Percentiles rank a stretch among this genome's conserved stretches.
Conservation (phyloP, 2,888 invertebrate genomes). For the Philhelius pedissequus region DNA sequence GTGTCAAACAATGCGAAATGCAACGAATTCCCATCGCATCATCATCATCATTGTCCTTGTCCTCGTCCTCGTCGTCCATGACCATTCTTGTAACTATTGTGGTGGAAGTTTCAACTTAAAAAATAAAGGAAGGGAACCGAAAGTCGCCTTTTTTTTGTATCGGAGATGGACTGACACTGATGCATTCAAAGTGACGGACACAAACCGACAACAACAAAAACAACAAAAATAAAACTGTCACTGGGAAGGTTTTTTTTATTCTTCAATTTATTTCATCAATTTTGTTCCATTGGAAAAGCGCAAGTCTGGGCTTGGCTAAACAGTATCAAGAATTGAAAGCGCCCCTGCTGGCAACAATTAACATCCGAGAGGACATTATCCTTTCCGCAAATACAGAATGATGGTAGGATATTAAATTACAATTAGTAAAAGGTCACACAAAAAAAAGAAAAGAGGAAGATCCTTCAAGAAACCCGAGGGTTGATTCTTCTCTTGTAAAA, state of each 20-base stretch:
- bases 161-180: slow-evolving; percentile 40
- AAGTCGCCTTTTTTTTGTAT: background rate
- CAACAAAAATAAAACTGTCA: slow-evolving; percentile 2
- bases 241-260: background rate
- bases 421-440: slow-evolving; percentile 67
- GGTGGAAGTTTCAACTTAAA: slow-evolving; percentile 11
- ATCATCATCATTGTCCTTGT: background rate
- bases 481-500: slow-evolving; percentile 21
- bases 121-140: background rate
- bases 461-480: slow-evolving; percentile 6
- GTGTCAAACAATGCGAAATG: slow-evolving; percentile 65
- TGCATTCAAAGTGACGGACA: slow-evolving; percentile 46
- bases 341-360: slow-evolving; percentile 47
- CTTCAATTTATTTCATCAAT: slow-evolving; percentile 15
- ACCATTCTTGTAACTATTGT: slow-evolving; percentile 14
- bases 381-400: slow-evolving; percentile 55
- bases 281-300: slow-evolving; percentile 2
- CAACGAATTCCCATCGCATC: slow-evolving; percentile 60
- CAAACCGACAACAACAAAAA: background rate
- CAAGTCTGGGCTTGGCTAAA: background rate
- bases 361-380: slow-evolving; percentile 44
- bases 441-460: slow-evolving; percentile 17
- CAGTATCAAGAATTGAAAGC: slow-evolving; percentile 30
- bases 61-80: background rate
- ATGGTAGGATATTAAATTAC: slow-evolving; percentile 64